A percentile compares a stretch with the other conserved stretches of the same genome.
Conservation (phyloP, 2,113 vertebrate species). For the Helogale parvula region DNA sequence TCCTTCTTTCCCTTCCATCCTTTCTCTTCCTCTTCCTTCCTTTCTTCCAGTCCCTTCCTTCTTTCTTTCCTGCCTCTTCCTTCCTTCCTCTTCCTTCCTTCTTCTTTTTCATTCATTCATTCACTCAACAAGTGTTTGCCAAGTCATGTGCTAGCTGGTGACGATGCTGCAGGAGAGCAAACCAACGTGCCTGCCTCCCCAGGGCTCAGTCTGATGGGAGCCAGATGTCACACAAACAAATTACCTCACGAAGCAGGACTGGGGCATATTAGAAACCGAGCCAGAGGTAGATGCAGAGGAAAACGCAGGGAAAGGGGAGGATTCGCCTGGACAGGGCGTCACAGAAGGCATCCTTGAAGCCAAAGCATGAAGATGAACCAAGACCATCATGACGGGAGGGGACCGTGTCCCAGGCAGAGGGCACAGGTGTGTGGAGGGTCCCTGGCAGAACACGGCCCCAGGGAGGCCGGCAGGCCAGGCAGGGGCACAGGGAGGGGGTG, state of each 20-base stretch:
- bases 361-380: not conserved
- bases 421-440: not conserved
- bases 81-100: not conserved
- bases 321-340: fast-evolving
- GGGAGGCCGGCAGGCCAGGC: not conserved
- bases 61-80: not conserved
- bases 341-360: not conserved
- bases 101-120: not conserved
- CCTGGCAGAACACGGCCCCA: not conserved
- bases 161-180: not conserved
- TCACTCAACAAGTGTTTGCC: not conserved
- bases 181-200: not conserved
- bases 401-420: not conserved
- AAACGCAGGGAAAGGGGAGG: not conserved
- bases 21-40: not conserved
- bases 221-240: not conserved
- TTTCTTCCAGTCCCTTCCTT: not conserved
- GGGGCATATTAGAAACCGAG: not conserved
- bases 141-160: not conserved
- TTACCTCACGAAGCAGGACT: fast-evolving
- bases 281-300: not conserved
- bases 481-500: fast-evolving
- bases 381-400: not conserved
- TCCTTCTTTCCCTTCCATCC: too few species aligned
- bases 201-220: not conserved